phyloP scores from a whole-genome alignment of 35 echinoderm and acorn worm genomes.

The Eucidaris tribuloides region DNA sequence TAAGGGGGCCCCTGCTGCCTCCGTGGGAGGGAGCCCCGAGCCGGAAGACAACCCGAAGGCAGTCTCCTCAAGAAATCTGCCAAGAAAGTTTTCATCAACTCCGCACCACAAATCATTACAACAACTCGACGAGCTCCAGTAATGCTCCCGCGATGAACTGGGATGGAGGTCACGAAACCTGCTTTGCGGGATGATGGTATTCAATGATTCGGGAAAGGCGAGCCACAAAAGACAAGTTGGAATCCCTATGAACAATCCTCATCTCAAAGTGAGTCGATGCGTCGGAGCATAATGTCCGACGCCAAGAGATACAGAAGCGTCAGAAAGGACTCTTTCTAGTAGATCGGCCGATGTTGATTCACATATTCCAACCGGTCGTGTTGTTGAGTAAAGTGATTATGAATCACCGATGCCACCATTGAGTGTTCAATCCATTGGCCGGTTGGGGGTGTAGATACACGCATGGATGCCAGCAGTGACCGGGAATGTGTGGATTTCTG shows the following conservation, averaged over 20 bases:
- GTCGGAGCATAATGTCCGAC: neutral
- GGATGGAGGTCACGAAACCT: neutral
- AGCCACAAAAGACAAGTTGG: too few relatives aligned
- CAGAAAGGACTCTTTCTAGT: neutral
- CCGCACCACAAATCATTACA: constrained; percentile 54
- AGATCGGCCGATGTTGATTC: neutral
- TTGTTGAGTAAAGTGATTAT: neutral
- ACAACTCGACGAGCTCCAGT: constrained; percentile 33
- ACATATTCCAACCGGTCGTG: neutral
- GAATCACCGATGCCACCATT: constrained; percentile 4
- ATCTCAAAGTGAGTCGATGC: neutral
- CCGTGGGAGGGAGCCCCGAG: neutral
- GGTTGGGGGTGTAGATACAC: neutral
- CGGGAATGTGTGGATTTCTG: neutral
- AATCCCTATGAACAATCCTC: neutral
- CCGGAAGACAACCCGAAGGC: constrained; percentile 20
- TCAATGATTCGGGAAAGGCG: neutral
- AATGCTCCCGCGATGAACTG: constrained; percentile 5
- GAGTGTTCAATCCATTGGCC: neutral
- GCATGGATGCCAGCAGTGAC: constrained; percentile 12
- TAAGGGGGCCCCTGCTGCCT: neutral
- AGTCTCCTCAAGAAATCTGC: constrained; percentile 35
- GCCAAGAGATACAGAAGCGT: constrained; percentile 14
- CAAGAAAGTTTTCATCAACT: constrained; percentile 59
- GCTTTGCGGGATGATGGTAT: neutral